A percentile compares a stretch with the other conserved stretches of the same genome.
These are phyloP conservation scores for Coccyzus lansbergi DNA, from an alignment of 2,797 vertebrate species.

Conservation along the genomic window DNA sequence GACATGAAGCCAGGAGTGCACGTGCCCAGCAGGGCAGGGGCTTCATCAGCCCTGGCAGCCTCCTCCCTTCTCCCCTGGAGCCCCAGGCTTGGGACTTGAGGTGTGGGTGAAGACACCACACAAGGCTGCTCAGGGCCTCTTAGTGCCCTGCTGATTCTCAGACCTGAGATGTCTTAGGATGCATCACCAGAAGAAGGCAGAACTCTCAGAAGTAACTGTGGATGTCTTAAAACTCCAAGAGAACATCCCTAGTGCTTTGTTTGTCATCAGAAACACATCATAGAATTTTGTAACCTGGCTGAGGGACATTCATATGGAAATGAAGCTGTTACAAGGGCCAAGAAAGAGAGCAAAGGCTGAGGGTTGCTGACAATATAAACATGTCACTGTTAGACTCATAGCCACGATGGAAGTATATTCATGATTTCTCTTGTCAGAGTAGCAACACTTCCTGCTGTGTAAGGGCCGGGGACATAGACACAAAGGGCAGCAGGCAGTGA, in stretches of 20 bases:
- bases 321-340: too few species aligned
- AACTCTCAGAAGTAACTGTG: background rate
- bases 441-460: background rate
- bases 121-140: background rate
- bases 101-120: background rate
- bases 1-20: background rate
- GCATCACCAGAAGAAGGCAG: background rate
- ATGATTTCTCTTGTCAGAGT: background rate
- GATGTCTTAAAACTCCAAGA: background rate
- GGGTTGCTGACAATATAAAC: background rate
- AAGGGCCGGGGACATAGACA: rapidly evolving
- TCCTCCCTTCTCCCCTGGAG: background rate
- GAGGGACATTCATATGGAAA: too few species aligned
- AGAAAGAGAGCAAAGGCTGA: background rate
- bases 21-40: background rate
- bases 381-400: background rate
- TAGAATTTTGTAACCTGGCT: background rate
- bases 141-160: background rate
- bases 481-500: background rate
- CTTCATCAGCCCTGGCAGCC: background rate
- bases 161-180: background rate
- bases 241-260: background rate
- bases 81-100: background rate
- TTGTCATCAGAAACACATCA: background rate
- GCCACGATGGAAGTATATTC: background rate